phyloP scores from a whole-genome alignment of 1,140 invertebrate species.

The Ceratina japonica region DNA sequence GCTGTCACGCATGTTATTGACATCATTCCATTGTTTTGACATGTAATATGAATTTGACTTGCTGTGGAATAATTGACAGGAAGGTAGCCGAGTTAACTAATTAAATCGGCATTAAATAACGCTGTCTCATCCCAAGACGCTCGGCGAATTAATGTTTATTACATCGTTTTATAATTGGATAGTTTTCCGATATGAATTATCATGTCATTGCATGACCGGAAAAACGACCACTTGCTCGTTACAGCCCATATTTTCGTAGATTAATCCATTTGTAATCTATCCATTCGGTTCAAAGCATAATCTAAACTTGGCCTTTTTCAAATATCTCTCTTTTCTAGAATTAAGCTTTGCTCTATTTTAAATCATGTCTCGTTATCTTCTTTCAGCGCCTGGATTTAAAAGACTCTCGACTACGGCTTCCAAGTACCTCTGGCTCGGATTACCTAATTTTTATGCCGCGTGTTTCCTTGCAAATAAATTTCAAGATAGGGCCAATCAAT shows the following conservation, averaged over 20 bases:
- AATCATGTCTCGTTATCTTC: background rate
- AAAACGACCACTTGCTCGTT: slow-evolving; percentile 31
- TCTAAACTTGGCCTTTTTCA: slow-evolving; percentile 2
- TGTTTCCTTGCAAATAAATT: background rate
- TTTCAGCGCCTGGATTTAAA: background rate
- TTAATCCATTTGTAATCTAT: slow-evolving; percentile 28
- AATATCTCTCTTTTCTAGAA: background rate
- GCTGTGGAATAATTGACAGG: background rate
- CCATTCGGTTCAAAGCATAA: background rate
- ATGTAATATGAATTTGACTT: too few relatives aligned
- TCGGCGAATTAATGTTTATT: slow-evolving; percentile 16
- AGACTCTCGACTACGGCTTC: background rate
- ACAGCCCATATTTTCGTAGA: slow-evolving; percentile 30
- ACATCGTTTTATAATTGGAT: slow-evolving; percentile 14
- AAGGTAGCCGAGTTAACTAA: background rate
- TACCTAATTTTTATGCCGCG: slow-evolving; percentile 14
- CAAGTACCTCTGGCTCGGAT: background rate
- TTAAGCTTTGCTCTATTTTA: background rate
- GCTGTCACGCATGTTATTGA: too few relatives aligned
- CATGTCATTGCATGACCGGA: slow-evolving; percentile 12
- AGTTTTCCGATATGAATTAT: slow-evolving; percentile 22
- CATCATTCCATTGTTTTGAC: too few relatives aligned
- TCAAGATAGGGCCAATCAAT: background rate
- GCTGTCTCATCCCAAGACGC: background rate
- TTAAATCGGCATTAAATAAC: background rate